Percentiles rank a stretch among this genome's conserved stretches.
Conservation (phyloP, 2,888 invertebrate genomes). For the Orthosia gracilis region DNA sequence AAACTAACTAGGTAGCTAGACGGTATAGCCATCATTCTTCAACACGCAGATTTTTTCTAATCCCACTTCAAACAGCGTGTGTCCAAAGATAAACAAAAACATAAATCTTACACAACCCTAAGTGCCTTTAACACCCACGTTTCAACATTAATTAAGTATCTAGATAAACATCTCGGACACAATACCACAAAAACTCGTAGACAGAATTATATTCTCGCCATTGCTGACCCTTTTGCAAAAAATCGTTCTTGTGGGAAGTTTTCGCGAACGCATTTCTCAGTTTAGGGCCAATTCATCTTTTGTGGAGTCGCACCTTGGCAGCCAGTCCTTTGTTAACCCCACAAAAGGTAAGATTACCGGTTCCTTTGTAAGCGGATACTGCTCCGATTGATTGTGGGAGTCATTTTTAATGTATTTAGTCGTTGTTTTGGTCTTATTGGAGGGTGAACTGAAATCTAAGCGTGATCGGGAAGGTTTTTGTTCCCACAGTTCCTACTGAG, state of each 20-base stretch:
- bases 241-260: conserved; percentile 70
- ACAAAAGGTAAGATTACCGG: conserved; percentile 80
- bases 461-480: conserved; percentile 1
- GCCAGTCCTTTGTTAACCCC: conserved; percentile 74
- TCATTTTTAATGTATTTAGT: conserved; percentile 69
- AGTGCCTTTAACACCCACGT: conserved; percentile 36
- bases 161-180: conserved; percentile 54
- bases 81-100: conserved; percentile 29
- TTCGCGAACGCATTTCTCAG: conserved; percentile 67
- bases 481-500: conserved; percentile 48
- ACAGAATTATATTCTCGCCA: conserved; percentile 54
- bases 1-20: neutral
- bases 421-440: conserved; percentile 52
- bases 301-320: conserved; percentile 83
- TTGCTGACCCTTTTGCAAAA: conserved; percentile 66
- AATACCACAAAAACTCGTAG: conserved; percentile 47
- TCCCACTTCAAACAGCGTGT: conserved; percentile 24
- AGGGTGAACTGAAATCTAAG: conserved; percentile 19
- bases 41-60: neutral
- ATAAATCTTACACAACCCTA: conserved; percentile 44
- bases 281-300: conserved; percentile 71
- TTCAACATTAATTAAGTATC: conserved; percentile 60
- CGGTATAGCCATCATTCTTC: neutral
- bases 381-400: conserved; percentile 74
- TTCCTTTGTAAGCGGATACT: conserved; percentile 81